These are phyloP conservation scores for Prochilodus magdalenae DNA, from an alignment of 2,113 vertebrate species.

Conservation along the genomic window DNA sequence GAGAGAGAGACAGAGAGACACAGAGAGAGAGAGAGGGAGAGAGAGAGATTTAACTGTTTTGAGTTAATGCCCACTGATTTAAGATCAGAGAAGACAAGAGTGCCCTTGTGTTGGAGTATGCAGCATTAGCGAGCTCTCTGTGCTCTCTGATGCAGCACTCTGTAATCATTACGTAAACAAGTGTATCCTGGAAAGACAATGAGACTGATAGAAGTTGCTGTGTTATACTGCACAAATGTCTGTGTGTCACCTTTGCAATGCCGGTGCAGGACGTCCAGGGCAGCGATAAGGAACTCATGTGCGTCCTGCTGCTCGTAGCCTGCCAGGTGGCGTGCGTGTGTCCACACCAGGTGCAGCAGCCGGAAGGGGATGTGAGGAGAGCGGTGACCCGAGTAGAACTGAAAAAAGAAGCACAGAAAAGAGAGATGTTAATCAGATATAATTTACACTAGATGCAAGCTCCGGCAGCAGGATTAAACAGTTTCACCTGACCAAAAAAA, in stretches of 20 bases:
- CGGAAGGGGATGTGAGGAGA: constrained; percentile 99
- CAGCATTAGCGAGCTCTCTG: not conserved
- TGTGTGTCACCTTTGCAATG: constrained; percentile 93
- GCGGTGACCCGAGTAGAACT: constrained; percentile 99
- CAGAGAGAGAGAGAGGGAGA: not conserved
- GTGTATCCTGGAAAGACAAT: not conserved
- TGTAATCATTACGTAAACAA: too few species aligned
- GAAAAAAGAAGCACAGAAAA: not conserved
- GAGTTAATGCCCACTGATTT: not conserved
- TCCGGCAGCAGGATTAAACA: too few species aligned
- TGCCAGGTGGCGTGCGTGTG: constrained; percentile 96
- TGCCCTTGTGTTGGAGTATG: not conserved
- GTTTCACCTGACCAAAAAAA: too few species aligned
- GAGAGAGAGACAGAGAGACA: not conserved
- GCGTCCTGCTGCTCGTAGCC: constrained; percentile 99
- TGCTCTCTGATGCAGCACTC: not conserved
- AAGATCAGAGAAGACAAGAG: not conserved
- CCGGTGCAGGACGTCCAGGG: constrained; percentile 95
- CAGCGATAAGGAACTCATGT: constrained; percentile 98
- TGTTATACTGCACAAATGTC: constrained; percentile 44
- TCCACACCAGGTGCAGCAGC: constrained; percentile 99
- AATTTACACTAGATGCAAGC: not conserved
- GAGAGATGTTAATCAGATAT: not conserved
- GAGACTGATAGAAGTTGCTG: not conserved
- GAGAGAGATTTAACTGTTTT: not conserved